These are phyloP conservation scores for Oceanodroma leucorhoa DNA, from an alignment of 2,797 vertebrate genomes.

Conservation along the genomic window DNA sequence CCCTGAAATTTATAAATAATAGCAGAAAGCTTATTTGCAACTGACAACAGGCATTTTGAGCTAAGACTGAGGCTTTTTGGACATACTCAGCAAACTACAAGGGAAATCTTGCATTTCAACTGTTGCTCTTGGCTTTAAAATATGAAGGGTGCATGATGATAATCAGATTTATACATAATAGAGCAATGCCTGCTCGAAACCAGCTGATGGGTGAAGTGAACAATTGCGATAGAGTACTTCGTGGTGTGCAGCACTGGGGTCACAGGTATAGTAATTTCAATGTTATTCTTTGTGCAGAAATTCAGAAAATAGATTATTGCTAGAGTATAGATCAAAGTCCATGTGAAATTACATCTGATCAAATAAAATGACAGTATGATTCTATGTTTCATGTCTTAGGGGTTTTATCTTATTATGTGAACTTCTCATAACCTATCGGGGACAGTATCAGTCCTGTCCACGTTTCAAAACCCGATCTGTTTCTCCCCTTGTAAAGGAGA, in stretches of 20 bases:
- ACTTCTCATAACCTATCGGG: not conserved
- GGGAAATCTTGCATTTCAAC: not conserved
- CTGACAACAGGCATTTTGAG: constrained; percentile 10
- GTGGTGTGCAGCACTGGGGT: not conserved
- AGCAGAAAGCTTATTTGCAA: not conserved
- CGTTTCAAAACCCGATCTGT: not conserved
- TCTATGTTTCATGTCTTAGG: not conserved
- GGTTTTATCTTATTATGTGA: not conserved
- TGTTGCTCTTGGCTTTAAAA: not conserved
- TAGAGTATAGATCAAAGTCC: not conserved
- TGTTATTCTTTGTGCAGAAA: not conserved
- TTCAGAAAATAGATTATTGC: not conserved
- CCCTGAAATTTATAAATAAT: not conserved
- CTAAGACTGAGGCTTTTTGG: not conserved
- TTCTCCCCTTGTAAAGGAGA: not conserved
- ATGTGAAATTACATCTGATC: not conserved
- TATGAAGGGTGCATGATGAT: not conserved
- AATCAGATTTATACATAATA: not conserved
- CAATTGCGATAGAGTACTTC: not conserved
- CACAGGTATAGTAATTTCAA: not conserved
- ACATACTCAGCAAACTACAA: not conserved
- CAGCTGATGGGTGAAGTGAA: not conserved
- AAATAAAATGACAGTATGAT: not conserved
- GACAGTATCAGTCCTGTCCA: not conserved
- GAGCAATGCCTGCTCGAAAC: not conserved